A percentile compares a stretch with the other conserved stretches of the same genome.
phyloP scores from a whole-genome alignment of 2,113 vertebrate species.

The Festucalex cinctus region DNA sequence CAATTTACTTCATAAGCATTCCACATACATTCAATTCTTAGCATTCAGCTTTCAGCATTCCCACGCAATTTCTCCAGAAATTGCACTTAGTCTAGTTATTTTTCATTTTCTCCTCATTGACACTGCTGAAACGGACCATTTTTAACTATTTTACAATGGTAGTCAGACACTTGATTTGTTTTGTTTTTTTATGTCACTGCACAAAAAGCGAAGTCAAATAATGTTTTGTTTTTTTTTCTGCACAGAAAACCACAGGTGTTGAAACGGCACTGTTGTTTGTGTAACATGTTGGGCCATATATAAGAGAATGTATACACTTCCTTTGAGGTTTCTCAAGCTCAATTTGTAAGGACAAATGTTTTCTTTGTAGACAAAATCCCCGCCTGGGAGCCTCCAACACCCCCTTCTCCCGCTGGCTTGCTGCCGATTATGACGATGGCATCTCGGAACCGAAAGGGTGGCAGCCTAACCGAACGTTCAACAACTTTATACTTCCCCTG shows the following conservation, averaged over 20 bases:
- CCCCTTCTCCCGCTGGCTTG: slow-evolving; percentile 63
- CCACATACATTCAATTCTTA: too few species aligned
- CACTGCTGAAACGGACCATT: background rate
- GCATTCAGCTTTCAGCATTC: too few species aligned
- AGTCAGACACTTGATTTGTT: background rate
- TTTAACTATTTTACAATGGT: background rate
- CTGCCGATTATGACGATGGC: slow-evolving; percentile 67
- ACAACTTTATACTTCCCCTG: slow-evolving; percentile 71
- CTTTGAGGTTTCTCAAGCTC: slow-evolving; percentile 40
- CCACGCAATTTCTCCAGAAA: too few species aligned
- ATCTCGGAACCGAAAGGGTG: slow-evolving; percentile 64
- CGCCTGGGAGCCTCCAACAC: slow-evolving; percentile 70
- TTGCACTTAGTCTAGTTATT: too few species aligned
- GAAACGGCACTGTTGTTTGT: slow-evolving; percentile 15
- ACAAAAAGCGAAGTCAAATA: too few species aligned
- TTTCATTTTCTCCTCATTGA: background rate
- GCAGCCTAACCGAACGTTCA: slow-evolving; percentile 40
- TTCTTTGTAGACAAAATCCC: slow-evolving; percentile 56
- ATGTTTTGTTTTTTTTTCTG: background rate
- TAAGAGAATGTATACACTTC: slow-evolving; percentile 32
- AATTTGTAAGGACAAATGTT: slow-evolving; percentile 16
- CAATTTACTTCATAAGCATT: too few species aligned
- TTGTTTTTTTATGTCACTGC: background rate
- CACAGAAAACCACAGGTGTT: background rate
- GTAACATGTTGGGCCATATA: slow-evolving; percentile 22